Percentiles rank a stretch among this genome's conserved stretches.
phyloP scores from a whole-genome alignment of 2,888 invertebrate genomes.

The Candidula unifasciata region DNA sequence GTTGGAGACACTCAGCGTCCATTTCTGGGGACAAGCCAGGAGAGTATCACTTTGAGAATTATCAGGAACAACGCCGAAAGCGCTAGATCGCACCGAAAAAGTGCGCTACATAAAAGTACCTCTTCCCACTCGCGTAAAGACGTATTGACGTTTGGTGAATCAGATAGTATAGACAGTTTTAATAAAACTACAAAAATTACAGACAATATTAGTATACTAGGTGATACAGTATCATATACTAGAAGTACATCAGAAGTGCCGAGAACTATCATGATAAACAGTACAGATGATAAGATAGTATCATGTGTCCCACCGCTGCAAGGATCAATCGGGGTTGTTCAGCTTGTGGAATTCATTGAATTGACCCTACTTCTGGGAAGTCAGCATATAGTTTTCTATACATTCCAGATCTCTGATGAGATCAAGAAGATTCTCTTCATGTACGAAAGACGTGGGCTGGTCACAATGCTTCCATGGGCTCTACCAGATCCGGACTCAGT shows the following conservation, averaged over 20 bases:
- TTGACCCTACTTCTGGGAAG: slow-evolving; percentile 56
- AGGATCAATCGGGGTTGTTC: slow-evolving; percentile 45
- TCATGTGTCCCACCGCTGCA: slow-evolving; percentile 60
- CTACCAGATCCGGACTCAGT: slow-evolving; percentile 49
- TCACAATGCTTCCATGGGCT: slow-evolving; percentile 56
- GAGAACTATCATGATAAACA: background rate
- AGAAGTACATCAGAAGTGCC: background rate
- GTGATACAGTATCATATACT: background rate
- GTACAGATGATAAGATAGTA: slow-evolving; percentile 17
- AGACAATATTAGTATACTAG: too few relatives aligned
- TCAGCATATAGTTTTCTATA: slow-evolving; percentile 59
- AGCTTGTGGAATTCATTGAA: slow-evolving; percentile 61
- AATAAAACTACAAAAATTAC: background rate
- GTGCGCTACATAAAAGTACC: background rate
- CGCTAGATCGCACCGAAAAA: background rate
- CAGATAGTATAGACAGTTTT: background rate
- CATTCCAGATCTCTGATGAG: slow-evolving; percentile 33
- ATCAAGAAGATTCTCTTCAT: slow-evolving; percentile 44
- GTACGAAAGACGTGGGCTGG: slow-evolving; percentile 50
- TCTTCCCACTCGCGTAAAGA: slow-evolving; percentile 28
- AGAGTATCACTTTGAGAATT: slow-evolving; percentile 10
- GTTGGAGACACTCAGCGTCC: slow-evolving; percentile 22
- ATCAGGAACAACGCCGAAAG: slow-evolving; percentile 9
- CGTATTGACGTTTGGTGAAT: background rate
- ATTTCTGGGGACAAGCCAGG: slow-evolving; percentile 20